phyloP scores from a whole-genome alignment of 2,888 invertebrate species.

The Plutella xylostella region DNA sequence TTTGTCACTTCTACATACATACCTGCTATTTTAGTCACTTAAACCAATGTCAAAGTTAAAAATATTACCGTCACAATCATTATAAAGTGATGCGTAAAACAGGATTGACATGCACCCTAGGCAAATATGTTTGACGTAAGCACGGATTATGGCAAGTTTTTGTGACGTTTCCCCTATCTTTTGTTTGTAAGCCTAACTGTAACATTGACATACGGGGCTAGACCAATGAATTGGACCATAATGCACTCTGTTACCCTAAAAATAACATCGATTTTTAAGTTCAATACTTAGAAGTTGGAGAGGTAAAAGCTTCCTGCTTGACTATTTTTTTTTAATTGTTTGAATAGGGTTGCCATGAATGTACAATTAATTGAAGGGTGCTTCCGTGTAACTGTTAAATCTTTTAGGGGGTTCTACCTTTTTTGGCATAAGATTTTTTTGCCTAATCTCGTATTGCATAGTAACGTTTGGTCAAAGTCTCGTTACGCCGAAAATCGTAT shows the following conservation, averaged over 20 bases:
- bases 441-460: no score
- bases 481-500: no score
- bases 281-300: background rate
- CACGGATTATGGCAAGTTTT: slow-evolving; percentile 41
- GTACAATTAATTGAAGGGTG: slow-evolving; percentile 60
- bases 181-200: slow-evolving; percentile 1
- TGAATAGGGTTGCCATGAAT: slow-evolving; percentile 45
- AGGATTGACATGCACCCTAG: slow-evolving; percentile 40
- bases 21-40: background rate
- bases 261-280: background rate
- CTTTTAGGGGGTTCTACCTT: slow-evolving; percentile 36
- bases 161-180: slow-evolving; percentile 24
- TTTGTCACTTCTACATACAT: no score
- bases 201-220: no score
- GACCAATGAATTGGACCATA: background rate
- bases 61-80: slow-evolving; percentile 42
- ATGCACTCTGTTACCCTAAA: background rate
- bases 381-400: slow-evolving; percentile 34
- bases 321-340: slow-evolving; percentile 33
- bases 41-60: slow-evolving; percentile 4
- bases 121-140: slow-evolving; percentile 32
- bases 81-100: slow-evolving; percentile 44
- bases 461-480: no score
- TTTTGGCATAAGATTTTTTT: slow-evolving; percentile 30
- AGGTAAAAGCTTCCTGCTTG: slow-evolving; percentile 39